Evolutionary conservation across 1,140 invertebrate genomes (phyloP).

Genomic region (Frieseomelitta varia): DNA sequence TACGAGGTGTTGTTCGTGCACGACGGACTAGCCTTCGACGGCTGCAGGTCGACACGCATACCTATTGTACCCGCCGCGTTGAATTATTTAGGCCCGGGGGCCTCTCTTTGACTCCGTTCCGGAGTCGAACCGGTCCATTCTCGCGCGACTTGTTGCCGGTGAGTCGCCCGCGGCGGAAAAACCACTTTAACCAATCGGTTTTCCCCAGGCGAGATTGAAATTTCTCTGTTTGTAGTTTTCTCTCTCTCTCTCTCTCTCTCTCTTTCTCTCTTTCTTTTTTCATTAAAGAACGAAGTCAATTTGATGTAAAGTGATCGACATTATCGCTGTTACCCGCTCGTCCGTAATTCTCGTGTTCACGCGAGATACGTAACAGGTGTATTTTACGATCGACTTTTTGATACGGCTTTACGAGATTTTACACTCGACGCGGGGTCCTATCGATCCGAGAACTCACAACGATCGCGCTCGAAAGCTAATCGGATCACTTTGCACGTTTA

Average conservation of each 20-base stretch:
- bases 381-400: not conserved
- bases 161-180: not conserved
- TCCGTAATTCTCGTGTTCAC: not conserved
- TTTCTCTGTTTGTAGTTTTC: not conserved
- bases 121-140: conserved; percentile 32
- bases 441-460: conserved; percentile 2
- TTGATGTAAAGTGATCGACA: not conserved
- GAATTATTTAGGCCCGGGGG: conserved; percentile 63
- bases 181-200: not conserved
- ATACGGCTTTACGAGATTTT: not conserved
- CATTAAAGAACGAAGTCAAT: not conserved
- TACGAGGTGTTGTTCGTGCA: conserved; percentile 67
- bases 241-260: not conserved
- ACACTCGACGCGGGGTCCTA: conserved; percentile 13
- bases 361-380: conserved; percentile 33
- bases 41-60: conserved; percentile 57
- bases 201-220: not conserved
- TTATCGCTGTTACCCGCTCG: not conserved
- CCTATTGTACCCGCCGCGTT: conserved; percentile 54
- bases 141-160: conserved; percentile 4
- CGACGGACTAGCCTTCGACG: conserved; percentile 51
- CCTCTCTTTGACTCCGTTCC: conserved; percentile 38
- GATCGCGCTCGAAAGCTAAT: conserved; percentile 13
- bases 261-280: not conserved
- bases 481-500: conserved; percentile 13